Evolutionary conservation across 2,888 invertebrate genomes (phyloP).

Genomic region (Priocnemis perturbator): DNA sequence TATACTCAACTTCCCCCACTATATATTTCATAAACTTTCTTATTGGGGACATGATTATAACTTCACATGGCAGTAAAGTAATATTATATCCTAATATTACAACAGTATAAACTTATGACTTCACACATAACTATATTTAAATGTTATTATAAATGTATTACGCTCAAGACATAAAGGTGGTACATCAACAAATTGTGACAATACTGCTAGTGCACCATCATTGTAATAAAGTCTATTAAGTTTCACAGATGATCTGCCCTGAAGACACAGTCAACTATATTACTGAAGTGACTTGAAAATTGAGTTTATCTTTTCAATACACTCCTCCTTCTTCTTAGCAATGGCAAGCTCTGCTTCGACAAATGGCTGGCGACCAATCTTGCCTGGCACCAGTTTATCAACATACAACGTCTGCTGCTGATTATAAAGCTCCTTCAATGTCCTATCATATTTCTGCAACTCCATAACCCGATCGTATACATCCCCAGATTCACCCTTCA

Average conservation of each 20-base stretch:
- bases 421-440: slow-evolving; percentile 74
- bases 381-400: slow-evolving; percentile 80
- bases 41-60: too few species aligned
- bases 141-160: too few species aligned
- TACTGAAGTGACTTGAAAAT: slow-evolving; percentile 75
- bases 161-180: too few species aligned
- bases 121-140: too few species aligned
- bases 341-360: slow-evolving; percentile 78
- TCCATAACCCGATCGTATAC: slow-evolving; percentile 79
- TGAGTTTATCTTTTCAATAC: slow-evolving; percentile 76
- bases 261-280: slow-evolving; percentile 8
- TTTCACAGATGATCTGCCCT: not conserved
- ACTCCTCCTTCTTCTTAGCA: slow-evolving; percentile 79
- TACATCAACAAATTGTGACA: slow-evolving; percentile 7
- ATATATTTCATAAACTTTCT: too few species aligned
- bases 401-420: slow-evolving; percentile 77
- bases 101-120: too few species aligned
- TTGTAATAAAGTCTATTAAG: slow-evolving; percentile 26
- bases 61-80: too few species aligned
- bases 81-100: too few species aligned
- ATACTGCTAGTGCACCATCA: slow-evolving; percentile 33
- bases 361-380: slow-evolving; percentile 79
- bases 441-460: slow-evolving; percentile 78
- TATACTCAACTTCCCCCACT: too few species aligned
- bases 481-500: slow-evolving; percentile 80